Evolutionary conservation across 2,113 vertebrate genomes (phyloP), one percentile per base, ranked within the genome.

Genomic region (Astur gentilis): DNA sequence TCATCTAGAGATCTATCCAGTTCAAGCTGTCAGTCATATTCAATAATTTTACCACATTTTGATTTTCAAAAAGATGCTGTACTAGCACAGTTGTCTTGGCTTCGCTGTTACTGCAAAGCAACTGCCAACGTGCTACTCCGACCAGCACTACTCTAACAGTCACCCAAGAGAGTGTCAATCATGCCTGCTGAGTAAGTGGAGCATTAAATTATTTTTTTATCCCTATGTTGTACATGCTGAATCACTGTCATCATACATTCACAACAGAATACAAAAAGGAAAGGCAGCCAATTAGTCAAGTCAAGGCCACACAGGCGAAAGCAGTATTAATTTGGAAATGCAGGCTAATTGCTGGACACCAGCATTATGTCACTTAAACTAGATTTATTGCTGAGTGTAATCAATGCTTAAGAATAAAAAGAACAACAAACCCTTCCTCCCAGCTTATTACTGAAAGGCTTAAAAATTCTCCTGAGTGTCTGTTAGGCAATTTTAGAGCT

Each of bases 191-290:
- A 93, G 86, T 90, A 97, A 97, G 86, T 95, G 67, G 76, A 97
- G 92, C 96, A 94, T 92, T 90, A 94, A 77, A 90, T 96, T 90
- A 88, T 96, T 95, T 92, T 86, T 94, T 94, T 92, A 86, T 96
- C 85, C 88, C 71, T 40, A 23, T 89, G 88, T 70, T 90, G 67
- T 90, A 97, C 92, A 96, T 64, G 92, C 95, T 96, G 97, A 97
- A 94, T 94, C 92, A 93, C 88, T 94, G 85, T 96, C 96, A 96
- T 61, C 58, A 29, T 31, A 86, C 50, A 75, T 70, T 92, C 90
- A 80, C 54, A 96, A 89, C n/a, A 94, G 83, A 94, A 95, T 55
- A 60, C 20, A 67, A 83, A 90, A 85, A 70, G 72, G 42, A 88
- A 95, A 96, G 40, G 42, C 71, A 67, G 83, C 38, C 83, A 95